Base-by-base conservation (phyloP, 2,888 invertebrate species). In the Heterodera filipjevi region DNA sequence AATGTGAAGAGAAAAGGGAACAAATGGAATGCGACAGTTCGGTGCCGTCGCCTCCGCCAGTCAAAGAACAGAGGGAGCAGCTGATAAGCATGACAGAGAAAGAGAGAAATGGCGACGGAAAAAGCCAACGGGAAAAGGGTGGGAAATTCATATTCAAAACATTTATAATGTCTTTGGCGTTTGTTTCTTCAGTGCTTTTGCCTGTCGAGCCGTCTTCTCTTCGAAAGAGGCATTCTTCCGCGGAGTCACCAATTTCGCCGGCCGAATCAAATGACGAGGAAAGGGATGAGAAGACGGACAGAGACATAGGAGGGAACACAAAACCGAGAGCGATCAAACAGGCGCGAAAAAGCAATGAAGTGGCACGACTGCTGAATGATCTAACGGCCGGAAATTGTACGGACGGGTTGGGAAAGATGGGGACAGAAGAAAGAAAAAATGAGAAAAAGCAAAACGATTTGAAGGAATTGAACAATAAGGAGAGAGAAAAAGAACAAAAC, bases 21-120 rank as follows among this genome's bases (percentile, higher is more conserved):
- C 81, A 80, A 19, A 84, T 86, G 83, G 87, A 87, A 77, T 87
- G 87, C 74, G 87, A 87, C 79, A 86, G 86, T 75, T 85, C 85
- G 12, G 86, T 86, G 16, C 87, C 87, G 2, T 84, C 84, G 22
- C 87, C 87, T 35, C 87, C 87, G 5, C 59, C 75, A 8, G 39
- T 39, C 19, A 44, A 78, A 35, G 64, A 78, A 46, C 46, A 78
- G 22, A n/a, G 6, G 3, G 27, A 59, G 6, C n/a, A 59, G 27
- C 27, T 27, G 27, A 19, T n/a, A 22, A 59, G 27, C 27, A 5
- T n/a, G 59, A 1, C 33, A 35, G 44, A 78, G 53, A 78, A 76
- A 30, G 49, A 79, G 49, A 32, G 27, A 1, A 27, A 8, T 33
- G 76, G 33, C n/a, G 46, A 77, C 33, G 30, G 39, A 39, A 72